A percentile compares a stretch with the other conserved stretches of the same genome.
Conservation (phyloP, 2,888 invertebrate species). For the Lithophane ornitopus region DNA sequence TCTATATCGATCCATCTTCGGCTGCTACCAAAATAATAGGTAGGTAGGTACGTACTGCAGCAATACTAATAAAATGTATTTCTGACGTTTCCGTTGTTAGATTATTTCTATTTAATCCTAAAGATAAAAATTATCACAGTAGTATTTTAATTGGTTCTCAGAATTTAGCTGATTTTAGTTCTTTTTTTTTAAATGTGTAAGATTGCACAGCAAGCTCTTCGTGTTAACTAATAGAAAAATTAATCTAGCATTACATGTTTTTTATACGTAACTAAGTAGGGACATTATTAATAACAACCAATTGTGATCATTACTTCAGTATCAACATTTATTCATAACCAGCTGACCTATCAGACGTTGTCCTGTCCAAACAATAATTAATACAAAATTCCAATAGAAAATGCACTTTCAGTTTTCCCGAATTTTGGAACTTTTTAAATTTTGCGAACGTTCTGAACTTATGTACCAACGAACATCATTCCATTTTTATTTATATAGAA, state of each 20-base stretch:
- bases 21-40: constrained; percentile 34
- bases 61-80: constrained; percentile 21
- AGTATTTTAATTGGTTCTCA: constrained; percentile 34
- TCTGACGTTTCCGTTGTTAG: not conserved
- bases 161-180: not conserved
- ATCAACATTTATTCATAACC: constrained; percentile 19
- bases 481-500: no score
- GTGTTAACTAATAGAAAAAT: not conserved
- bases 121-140: constrained; percentile 25
- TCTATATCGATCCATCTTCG: constrained; percentile 55
- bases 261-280: not conserved
- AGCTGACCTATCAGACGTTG: no score
- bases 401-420: no score
- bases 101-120: constrained; percentile 32
- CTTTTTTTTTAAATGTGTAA: not conserved
- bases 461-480: no score
- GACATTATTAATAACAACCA: not conserved
- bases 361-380: no score
- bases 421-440: no score
- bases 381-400: no score
- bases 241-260: not conserved
- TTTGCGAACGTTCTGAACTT: no score
- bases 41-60: constrained; percentile 21
- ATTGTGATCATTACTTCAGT: constrained; percentile 5
- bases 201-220: not conserved